Conservation (phyloP, 2,113 vertebrate genomes). For the Neopipo cinnamomea region DNA sequence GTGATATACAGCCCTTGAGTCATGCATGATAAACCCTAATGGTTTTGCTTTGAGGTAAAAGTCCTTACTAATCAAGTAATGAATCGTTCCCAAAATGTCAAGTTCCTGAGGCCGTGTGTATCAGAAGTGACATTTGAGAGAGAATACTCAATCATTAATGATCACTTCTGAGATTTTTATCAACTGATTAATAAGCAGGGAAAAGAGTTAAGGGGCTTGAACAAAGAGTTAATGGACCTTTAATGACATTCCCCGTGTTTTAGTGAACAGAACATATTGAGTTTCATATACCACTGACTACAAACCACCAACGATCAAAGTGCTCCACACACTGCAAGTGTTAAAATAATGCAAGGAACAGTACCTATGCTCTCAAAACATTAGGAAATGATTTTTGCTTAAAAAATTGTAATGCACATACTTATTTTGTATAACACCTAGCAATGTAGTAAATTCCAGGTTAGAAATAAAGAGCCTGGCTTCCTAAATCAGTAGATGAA, state of each 20-base stretch:
- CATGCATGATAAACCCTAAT: slow-evolving; percentile 52
- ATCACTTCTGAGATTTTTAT: slow-evolving; percentile 51
- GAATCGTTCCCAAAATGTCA: slow-evolving; percentile 38
- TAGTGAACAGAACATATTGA: neutral
- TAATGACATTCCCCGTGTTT: slow-evolving; percentile 18
- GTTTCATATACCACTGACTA: neutral
- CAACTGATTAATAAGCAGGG: slow-evolving; percentile 31
- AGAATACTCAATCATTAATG: slow-evolving; percentile 10
- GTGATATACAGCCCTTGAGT: slow-evolving; percentile 52
- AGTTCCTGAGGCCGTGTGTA: slow-evolving; percentile 3
- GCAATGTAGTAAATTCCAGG: neutral
- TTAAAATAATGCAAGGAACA: neutral
- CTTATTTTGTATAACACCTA: neutral
- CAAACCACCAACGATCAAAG: neutral
- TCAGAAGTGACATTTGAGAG: neutral
- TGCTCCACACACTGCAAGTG: neutral
- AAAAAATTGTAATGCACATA: neutral
- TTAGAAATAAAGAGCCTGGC: neutral
- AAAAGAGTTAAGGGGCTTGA: slow-evolving; percentile 1
- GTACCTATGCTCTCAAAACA: neutral
- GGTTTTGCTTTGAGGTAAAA: slow-evolving; percentile 57
- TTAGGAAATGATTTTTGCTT: neutral
- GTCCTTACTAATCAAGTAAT: slow-evolving; percentile 53
- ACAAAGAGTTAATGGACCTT: slow-evolving; percentile 33
- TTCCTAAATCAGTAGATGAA: neutral